Percentiles rank a stretch among this genome's conserved stretches.
Evolutionary conservation across 2,113 vertebrate species (phyloP).

Genomic region (Oreochromis aureus): DNA sequence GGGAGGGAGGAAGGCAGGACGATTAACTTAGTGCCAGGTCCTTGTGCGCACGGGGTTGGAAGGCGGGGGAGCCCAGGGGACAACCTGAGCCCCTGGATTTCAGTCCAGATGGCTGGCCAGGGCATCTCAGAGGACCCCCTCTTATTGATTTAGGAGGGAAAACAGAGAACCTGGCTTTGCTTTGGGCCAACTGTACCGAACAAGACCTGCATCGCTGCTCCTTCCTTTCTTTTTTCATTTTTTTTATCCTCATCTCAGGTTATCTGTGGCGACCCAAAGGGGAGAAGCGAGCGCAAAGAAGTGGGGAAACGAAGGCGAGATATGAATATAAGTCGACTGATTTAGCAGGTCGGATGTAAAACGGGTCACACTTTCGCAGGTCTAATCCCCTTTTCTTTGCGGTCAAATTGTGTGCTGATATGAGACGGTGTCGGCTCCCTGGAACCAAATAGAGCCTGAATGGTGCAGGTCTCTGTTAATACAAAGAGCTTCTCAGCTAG

Average conservation of each 20-base stretch:
- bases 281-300: not conserved
- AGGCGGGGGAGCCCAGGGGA: constrained; percentile 70
- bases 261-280: constrained; percentile 21
- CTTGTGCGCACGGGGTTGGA: constrained; percentile 75
- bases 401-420: constrained; percentile 63
- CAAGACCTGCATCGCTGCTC: constrained; percentile 59
- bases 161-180: constrained; percentile 72
- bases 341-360: constrained; percentile 64
- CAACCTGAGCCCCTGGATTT: constrained; percentile 89
- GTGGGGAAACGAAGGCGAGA: constrained; percentile 15
- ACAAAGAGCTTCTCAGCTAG: constrained; percentile 57
- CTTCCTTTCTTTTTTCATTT: not conserved
- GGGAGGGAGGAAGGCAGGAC: constrained; percentile 61
- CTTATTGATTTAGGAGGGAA: constrained; percentile 84
- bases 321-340: constrained; percentile 62
- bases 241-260: constrained; percentile 56
- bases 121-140: constrained; percentile 75
- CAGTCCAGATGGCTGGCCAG: constrained; percentile 86
- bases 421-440: constrained; percentile 49
- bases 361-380: constrained; percentile 55
- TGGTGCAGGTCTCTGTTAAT: constrained; percentile 62
- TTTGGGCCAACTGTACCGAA: constrained; percentile 44
- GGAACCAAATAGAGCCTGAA: constrained; percentile 57
- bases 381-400: constrained; percentile 61
- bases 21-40: constrained; percentile 79